Base-by-base conservation (phyloP, 2,888 invertebrate species). In the Troides oblongomaculatus region DNA sequence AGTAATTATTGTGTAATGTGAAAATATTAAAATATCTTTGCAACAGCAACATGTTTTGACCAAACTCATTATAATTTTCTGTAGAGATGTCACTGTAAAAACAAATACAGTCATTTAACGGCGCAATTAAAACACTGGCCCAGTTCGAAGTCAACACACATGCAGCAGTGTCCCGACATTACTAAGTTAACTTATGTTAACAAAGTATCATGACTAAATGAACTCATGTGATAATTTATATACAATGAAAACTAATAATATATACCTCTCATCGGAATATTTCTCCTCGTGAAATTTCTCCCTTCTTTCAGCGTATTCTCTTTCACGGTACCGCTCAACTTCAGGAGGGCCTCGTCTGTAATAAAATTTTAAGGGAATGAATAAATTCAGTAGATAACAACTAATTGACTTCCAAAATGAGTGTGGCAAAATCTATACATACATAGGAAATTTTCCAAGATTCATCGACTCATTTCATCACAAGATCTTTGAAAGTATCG, bases 81-180 rank as follows among this genome's bases (percentile, higher is more conserved):
- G 92, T 88, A 84, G 92, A 88, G 89, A 82, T 79, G 90, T 84
- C 91, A 92, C 92, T 92, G 92, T 91, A 92, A 92, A 92, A 91
- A 92, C 84, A 92, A 92, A 92, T 90, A 87, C 86, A 89, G 84
- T 87, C 79, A 84, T 90, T 90, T 90, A 90, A 87, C 84, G 82
- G 81, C 81, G 85, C 84, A 78, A 76, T 76, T 82, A 80, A 81
- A 76, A 77, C 79, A 79, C 79, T 73, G 76, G 70, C 70, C 46
- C 70, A 66, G 66, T 53, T 62, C 39, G 62, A 70, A 64, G 68
- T 57, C 64, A 59, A 72, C 71, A 81, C 76, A 79, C 85, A 87
- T 86, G 83, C 86, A 83, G 73, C 74, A 62, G 62, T 72, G 66
- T 65, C 67, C 64, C 66, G 62, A 62, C 46, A 62, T 66, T 56